Base-by-base conservation (phyloP, 2,113 vertebrate genomes). In the Anguilla japonica region DNA sequence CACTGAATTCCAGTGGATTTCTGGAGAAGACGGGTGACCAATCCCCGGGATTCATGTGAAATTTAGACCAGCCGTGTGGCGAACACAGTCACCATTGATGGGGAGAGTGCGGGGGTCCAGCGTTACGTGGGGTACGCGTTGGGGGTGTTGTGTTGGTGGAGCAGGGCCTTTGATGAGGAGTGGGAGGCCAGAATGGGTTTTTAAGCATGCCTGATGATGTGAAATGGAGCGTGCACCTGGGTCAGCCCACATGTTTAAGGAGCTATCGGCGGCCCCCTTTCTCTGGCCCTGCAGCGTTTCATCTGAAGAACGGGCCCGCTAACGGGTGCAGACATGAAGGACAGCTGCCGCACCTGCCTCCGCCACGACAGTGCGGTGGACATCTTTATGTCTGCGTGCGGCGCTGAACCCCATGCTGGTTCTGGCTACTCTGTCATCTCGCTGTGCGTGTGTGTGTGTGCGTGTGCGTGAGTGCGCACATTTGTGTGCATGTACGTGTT, bases 11-110 rank as follows among this genome's bases (percentile, higher is more conserved):
- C 39, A 78, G 29, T 79, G 7, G 18, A 80, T 29, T 79, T 34
- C 79, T 60, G 34, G 13, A 34, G 53, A 57, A 41, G 50, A 53
- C 34, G 34, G 67, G 29, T 29, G 41, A 41, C 79, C 46, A 56
- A 57, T 39, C 26, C 50, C 29, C 39, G 16, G 79, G 39, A 43
- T 20, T 57, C n/a, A 75, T 63, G n/a, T 83, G n/a, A 63, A 83
- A 60, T 39, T 29, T 29, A 57, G 29, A 57, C 14, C 29, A 20
- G 82, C 29, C 71, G 53, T 79, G 63, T 53, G 67, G 41, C 40
- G 46, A 85, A 60, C 71, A 50, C 84, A 9, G 84, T 53, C 11
- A 53, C 22, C 63, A 84, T 75, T 75, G 83, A 78, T 50, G 34
- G 75, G 20, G 46, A 80, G 29, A 3, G 18, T 22, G 46, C 34